phyloP scores from a whole-genome alignment of 2,888 invertebrate species.

The Cerastis leucographa region DNA sequence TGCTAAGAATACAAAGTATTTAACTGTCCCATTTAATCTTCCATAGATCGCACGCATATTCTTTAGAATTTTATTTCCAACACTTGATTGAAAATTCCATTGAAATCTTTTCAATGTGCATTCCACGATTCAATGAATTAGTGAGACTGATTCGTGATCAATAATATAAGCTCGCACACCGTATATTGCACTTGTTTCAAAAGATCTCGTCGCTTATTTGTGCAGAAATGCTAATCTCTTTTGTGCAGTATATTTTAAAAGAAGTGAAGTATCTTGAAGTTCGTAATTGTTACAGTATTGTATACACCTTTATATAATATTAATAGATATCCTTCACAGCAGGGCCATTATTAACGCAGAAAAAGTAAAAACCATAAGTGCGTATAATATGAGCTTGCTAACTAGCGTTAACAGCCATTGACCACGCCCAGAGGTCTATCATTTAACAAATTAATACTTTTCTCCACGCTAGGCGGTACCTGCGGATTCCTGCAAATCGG shows the following conservation, averaged over 20 bases:
- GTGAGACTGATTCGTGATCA: not conserved
- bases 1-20: not conserved
- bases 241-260: conserved; percentile 11
- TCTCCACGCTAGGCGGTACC: conserved; percentile 81
- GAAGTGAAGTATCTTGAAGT: conserved; percentile 19
- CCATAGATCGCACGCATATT: not conserved
- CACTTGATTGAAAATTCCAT: conserved; percentile 16
- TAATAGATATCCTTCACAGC: conserved; percentile 20
- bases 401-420: conserved; percentile 69
- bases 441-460: conserved; percentile 85
- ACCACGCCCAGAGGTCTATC: conserved; percentile 78
- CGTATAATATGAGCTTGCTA: conserved; percentile 46
- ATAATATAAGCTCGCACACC: not conserved
- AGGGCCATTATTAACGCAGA: conserved; percentile 10
- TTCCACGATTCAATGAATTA: conserved; percentile 19
- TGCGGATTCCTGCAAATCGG: conserved; percentile 88
- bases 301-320: conserved; percentile 20
- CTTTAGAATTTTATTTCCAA: not conserved
- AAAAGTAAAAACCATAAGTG: conserved; percentile 30
- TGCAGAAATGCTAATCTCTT: not conserved
- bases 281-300: conserved; percentile 14
- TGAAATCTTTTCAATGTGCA: conserved; percentile 2
- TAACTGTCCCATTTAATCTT: not conserved
- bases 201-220: not conserved
- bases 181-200: conserved; percentile 19